Conservation (phyloP, 2,797 vertebrate genomes). For the Falco columbarius region DNA sequence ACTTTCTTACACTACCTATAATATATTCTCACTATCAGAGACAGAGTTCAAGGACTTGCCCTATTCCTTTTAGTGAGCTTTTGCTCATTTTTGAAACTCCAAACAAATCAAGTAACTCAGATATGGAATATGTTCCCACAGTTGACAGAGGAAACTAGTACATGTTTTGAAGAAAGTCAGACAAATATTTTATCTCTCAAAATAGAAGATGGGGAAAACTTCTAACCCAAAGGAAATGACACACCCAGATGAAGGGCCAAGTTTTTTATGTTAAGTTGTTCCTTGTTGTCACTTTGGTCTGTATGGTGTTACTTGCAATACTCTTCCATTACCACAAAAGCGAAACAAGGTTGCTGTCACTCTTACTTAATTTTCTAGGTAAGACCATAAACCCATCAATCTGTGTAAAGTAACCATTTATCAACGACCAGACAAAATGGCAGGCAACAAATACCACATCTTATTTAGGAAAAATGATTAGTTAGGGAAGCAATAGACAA, state of each 20-base stretch:
- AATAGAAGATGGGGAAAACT: constrained; percentile 6
- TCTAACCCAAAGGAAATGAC: constrained; percentile 26
- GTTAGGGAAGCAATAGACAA: not conserved
- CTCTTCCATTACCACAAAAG: not conserved
- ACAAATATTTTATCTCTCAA: constrained; percentile 30
- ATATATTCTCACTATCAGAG: not conserved
- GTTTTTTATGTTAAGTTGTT: not conserved
- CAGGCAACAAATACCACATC: not conserved
- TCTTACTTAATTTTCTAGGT: not conserved
- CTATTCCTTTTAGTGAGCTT: not conserved
- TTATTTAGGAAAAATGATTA: not conserved
- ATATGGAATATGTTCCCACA: not conserved
- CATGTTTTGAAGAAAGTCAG: constrained; percentile 3
- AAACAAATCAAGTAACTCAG: constrained; percentile 2
- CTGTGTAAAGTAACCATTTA: not conserved
- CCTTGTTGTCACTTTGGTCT: not conserved
- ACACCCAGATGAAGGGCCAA: not conserved
- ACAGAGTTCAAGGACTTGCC: not conserved
- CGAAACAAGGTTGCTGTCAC: not conserved
- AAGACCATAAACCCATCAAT: not conserved
- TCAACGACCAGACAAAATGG: not conserved
- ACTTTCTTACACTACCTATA: not conserved
- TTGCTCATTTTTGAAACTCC: constrained; percentile 1
- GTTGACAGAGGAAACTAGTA: not conserved
- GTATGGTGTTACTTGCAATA: not conserved